Evolutionary conservation across 2,888 invertebrate species (phyloP).

Genomic region (Tachystola acroxantha): DNA sequence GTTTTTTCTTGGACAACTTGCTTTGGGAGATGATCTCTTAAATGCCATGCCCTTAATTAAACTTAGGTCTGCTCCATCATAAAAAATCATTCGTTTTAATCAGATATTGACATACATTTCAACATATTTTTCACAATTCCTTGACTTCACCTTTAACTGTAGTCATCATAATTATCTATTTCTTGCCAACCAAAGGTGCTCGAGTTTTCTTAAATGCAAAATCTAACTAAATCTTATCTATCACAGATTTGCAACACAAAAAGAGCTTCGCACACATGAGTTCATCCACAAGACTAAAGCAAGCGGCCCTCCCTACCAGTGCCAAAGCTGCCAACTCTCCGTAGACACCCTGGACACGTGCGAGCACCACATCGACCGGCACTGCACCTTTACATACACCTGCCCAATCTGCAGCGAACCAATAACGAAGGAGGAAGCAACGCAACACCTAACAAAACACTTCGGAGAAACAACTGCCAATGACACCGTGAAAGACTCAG

Average conservation of each 20-base stretch:
- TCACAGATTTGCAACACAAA: slow-evolving; percentile 53
- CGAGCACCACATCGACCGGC: slow-evolving; percentile 52
- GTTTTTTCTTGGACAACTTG: no score
- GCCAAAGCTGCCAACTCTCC: slow-evolving; percentile 37
- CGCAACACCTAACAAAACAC: slow-evolving; percentile 52
- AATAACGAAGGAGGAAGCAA: slow-evolving; percentile 34
- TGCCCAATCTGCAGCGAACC: slow-evolving; percentile 58
- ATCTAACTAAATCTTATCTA: no score
- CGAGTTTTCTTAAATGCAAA: no score
- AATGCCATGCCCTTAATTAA: no score
- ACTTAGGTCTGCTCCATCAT: no score
- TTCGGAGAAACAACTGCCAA: slow-evolving; percentile 38
- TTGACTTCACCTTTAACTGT: no score
- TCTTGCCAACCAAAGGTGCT: no score
- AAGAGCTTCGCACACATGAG: slow-evolving; percentile 51
- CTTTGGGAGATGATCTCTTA: no score
- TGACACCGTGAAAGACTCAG: slow-evolving; percentile 17
- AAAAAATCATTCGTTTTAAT: no score
- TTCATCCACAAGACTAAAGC: slow-evolving; percentile 43
- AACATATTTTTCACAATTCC: no score
- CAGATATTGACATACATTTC: no score
- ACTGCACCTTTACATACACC: slow-evolving; percentile 42
- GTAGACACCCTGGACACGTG: slow-evolving; percentile 46
- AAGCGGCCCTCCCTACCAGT: slow-evolving; percentile 50
- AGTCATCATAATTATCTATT: no score